A percentile compares a stretch with the other conserved stretches of the same genome.
Evolutionary conservation across 1,140 invertebrate genomes (phyloP).

Genomic region (Diploscapter pachys): DNA sequence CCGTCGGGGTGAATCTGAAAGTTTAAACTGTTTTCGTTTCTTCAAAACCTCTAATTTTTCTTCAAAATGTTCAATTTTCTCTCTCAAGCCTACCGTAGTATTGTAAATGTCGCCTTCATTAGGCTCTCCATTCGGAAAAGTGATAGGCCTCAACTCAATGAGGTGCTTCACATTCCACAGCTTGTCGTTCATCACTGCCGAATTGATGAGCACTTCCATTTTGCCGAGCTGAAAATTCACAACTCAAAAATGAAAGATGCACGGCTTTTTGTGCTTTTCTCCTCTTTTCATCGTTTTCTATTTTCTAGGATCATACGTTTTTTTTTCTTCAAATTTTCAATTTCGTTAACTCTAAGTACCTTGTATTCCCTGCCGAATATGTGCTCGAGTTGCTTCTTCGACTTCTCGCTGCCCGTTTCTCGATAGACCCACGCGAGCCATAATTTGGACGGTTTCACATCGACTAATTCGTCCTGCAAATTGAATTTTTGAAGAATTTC

Average conservation of each 20-base stretch:
- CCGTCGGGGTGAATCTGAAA: slow-evolving; percentile 43
- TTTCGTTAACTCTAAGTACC: slow-evolving; percentile 16
- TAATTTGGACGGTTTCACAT: slow-evolving; percentile 47
- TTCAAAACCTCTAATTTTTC: background rate
- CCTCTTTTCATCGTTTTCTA: too few relatives aligned
- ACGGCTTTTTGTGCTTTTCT: too few relatives aligned
- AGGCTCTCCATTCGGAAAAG: slow-evolving; percentile 55
- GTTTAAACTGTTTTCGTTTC: background rate
- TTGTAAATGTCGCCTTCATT: slow-evolving; percentile 42
- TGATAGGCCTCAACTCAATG: slow-evolving; percentile 50
- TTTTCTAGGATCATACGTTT: too few relatives aligned
- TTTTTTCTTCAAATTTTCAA: slow-evolving; percentile 3
- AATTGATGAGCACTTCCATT: slow-evolving; percentile 55
- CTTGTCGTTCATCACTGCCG: slow-evolving; percentile 45
- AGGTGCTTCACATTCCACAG: slow-evolving; percentile 57
- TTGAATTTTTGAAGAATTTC: background rate
- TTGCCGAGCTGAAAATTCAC: slow-evolving; percentile 38
- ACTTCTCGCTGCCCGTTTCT: slow-evolving; percentile 37
- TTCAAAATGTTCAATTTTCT: background rate
- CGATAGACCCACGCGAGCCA: slow-evolving; percentile 55
- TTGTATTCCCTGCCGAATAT: slow-evolving; percentile 48
- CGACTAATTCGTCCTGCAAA: background rate
- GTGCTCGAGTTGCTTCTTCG: slow-evolving; percentile 32
- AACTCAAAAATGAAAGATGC: too few relatives aligned
- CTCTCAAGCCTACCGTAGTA: slow-evolving; percentile 19